Evolutionary conservation across 2,797 vertebrate species (phyloP), one percentile per base, ranked within the genome.

Genomic region (Syngnathus rostellatus): DNA sequence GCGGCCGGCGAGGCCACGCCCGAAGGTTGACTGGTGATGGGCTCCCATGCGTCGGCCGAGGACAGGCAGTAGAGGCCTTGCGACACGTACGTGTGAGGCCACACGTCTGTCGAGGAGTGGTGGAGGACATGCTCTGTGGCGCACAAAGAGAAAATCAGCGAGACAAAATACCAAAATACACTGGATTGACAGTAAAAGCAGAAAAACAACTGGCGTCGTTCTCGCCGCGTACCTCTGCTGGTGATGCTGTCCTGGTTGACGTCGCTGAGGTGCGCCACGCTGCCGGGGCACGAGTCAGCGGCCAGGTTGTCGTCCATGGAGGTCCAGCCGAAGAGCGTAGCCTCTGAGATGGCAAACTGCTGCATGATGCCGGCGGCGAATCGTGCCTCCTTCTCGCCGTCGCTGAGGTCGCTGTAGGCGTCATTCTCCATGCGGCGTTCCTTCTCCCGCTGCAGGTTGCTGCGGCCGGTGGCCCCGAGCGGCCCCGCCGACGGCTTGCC

Each of bases 21-120:
- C 23, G 95, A 97, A 66, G 95, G 95, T 83, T 99, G 94, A 6
- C 93, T 98, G 83, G 85, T 91, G 83, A 92, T 91, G 39, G 95
- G 93, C 78, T 98, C 96, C 97, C 97, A 99, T 66, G 93, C 96
- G 5, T 98, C 97, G 0, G 96, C 95, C 0, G 97, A 96, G 9
- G 95, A 95, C 70, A 99, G 91, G 81, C 97, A 99, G 87, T 98
- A 99, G 82, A 98, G 93, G 80, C 97, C 97, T 86, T 98, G 97
- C 0, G 97, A 98, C 83, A 99, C 94, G 9, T 97, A 99, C 67
- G 95, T 95, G 81, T 97, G 96, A 75, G 97, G 97, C 97, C 96
- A 99, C 68, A 94, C 93, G 1, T 98, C 96, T 1, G 93, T 93
- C 68, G 95, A 93, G 3, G 93, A 94, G 87, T 95, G 95, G 76